phyloP scores from a whole-genome alignment of 2,113 vertebrate genomes.

The Thermophis baileyi region DNA sequence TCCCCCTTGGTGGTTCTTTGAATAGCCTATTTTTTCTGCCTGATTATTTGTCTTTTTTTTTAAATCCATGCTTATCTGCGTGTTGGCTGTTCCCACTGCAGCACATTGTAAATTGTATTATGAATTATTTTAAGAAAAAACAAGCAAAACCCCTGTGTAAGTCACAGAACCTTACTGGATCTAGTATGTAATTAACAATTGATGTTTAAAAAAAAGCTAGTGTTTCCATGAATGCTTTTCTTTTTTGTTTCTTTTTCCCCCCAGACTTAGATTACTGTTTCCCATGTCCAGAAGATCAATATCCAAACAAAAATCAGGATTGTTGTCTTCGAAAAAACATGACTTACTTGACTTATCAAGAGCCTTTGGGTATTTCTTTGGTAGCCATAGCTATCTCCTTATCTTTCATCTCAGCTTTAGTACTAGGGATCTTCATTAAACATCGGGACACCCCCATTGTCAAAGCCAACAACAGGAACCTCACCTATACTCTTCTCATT shows the following conservation, averaged over 20 bases:
- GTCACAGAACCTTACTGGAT: too few species aligned
- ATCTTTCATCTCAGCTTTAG: not conserved
- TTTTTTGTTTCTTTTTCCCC: not conserved
- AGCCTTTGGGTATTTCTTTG: not conserved
- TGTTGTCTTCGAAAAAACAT: not conserved
- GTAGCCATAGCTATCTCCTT: not conserved
- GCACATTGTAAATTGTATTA: too few species aligned
- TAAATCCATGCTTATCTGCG: too few species aligned
- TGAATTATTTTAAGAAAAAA: too few species aligned
- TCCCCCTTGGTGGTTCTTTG: too few species aligned
- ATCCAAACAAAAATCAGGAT: not conserved
- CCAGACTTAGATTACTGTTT: not conserved
- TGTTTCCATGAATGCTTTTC: not conserved
- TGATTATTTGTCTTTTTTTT: too few species aligned
- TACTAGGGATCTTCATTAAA: not conserved
- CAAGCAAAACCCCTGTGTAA: too few species aligned
- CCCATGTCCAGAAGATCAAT: not conserved
- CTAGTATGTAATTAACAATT: not conserved
- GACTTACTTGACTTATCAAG: not conserved
- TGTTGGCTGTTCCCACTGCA: too few species aligned
- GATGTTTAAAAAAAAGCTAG: not conserved
- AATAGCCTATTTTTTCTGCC: too few species aligned
- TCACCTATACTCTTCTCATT: too few species aligned
- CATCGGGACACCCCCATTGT: not conserved
- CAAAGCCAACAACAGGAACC: not conserved